phyloP scores from a whole-genome alignment of 1,140 invertebrate genomes.

The Pseudomyrmex pallidus region DNA sequence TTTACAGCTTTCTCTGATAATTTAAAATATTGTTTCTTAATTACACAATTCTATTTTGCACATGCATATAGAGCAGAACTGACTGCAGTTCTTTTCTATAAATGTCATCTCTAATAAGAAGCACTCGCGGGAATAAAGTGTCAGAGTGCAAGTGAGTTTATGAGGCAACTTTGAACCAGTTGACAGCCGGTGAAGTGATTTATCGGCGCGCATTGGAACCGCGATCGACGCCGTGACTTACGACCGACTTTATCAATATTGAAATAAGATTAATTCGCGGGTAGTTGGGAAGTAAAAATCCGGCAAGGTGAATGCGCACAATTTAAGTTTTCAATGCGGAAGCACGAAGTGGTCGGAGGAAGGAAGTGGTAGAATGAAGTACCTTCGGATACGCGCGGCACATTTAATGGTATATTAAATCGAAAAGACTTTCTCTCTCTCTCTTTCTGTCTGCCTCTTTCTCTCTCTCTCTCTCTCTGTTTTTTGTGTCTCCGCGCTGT shows the following conservation, averaged over 20 bases:
- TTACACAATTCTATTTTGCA: background rate
- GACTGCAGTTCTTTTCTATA: background rate
- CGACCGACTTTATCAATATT: slow-evolving; percentile 60
- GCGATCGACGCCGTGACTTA: slow-evolving; percentile 51
- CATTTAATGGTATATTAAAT: slow-evolving; percentile 59
- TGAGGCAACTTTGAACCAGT: slow-evolving; percentile 23
- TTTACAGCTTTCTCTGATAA: background rate
- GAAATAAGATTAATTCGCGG: slow-evolving; percentile 56
- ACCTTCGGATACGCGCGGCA: slow-evolving; percentile 19
- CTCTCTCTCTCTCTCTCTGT: background rate
- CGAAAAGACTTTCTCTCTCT: slow-evolving; percentile 32
- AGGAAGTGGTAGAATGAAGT: slow-evolving; percentile 39
- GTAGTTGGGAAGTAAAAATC: slow-evolving; percentile 45
- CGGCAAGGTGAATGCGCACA: slow-evolving; percentile 54
- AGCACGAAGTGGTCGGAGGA: slow-evolving; percentile 9
- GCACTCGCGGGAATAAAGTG: slow-evolving; percentile 25
- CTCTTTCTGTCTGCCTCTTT: background rate
- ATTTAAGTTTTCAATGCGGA: slow-evolving; percentile 59
- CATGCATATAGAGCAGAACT: background rate
- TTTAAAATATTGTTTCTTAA: background rate
- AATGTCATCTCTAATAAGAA: slow-evolving; percentile 35
- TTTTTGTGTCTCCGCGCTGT: background rate
- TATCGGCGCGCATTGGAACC: slow-evolving; percentile 42
- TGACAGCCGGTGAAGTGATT: slow-evolving; percentile 44
- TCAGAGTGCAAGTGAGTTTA: slow-evolving; percentile 35